phyloP scores from a whole-genome alignment of 2,797 vertebrate genomes.

The Tapirus indicus region DNA sequence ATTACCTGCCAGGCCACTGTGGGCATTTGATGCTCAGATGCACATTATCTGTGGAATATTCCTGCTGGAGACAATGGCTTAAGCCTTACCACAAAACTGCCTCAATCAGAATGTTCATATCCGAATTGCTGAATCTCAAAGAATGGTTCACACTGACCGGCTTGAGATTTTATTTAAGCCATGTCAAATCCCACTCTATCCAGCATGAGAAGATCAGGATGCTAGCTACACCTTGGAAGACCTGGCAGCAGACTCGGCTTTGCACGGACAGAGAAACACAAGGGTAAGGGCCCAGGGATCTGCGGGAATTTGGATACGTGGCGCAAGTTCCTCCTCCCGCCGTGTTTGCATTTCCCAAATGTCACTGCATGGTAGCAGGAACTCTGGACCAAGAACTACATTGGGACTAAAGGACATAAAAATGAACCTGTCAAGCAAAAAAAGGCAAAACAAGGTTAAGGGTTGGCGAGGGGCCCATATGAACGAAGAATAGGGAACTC shows the following conservation, averaged over 20 bases:
- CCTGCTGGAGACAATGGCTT: background rate
- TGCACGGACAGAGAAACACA: background rate
- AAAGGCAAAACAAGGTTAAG: background rate
- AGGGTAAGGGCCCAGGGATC: background rate
- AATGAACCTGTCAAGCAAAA: background rate
- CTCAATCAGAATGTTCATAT: background rate
- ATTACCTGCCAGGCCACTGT: background rate
- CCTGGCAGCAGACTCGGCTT: accelerated
- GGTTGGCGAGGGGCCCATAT: background rate
- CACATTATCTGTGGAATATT: accelerated
- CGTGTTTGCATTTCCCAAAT: background rate
- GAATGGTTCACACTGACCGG: background rate
- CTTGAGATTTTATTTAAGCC: background rate
- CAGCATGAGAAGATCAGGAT: background rate
- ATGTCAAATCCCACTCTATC: background rate
- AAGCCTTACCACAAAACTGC: background rate
- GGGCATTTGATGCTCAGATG: background rate
- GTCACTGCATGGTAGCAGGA: background rate
- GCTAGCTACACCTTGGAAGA: accelerated
- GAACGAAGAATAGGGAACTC: background rate
- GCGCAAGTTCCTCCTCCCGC: no score
- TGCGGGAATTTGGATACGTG: background rate
- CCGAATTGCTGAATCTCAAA: accelerated
- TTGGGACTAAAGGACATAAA: background rate
- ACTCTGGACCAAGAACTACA: background rate